These are phyloP conservation scores for Psittacara wagleri DNA, from an alignment of 2,113 vertebrate species.

Conservation along the genomic window DNA sequence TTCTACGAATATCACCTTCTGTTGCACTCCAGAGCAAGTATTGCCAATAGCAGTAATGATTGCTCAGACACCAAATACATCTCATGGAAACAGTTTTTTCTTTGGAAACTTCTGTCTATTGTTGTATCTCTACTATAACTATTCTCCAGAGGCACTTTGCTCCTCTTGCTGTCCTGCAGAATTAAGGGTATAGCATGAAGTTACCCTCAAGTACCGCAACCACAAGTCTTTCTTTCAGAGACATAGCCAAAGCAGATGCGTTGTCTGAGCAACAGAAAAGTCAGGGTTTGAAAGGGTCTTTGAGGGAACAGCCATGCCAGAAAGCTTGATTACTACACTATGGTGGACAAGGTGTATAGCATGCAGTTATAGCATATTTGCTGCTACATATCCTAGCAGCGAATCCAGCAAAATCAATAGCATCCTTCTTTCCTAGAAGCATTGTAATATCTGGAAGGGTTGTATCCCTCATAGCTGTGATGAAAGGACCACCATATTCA, in stretches of 20 bases:
- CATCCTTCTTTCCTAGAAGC: background rate
- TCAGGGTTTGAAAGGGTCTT: background rate
- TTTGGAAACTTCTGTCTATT: background rate
- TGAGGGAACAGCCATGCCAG: background rate
- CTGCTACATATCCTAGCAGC: background rate
- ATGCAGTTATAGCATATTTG: background rate
- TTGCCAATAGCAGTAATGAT: background rate
- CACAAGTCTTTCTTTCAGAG: background rate
- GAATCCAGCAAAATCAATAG: background rate
- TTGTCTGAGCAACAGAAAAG: background rate
- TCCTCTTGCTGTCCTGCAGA: background rate
- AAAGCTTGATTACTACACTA: background rate
- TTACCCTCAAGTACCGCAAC: background rate
- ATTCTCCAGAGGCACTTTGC: background rate
- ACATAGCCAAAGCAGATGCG: background rate
- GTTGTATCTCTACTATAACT: background rate
- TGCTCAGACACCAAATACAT: background rate
- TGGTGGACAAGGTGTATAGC: background rate
- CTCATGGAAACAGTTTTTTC: background rate
- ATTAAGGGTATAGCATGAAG: background rate
- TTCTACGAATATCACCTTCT: background rate
- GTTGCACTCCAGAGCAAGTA: background rate
- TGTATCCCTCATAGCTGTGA: background rate
- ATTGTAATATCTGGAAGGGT: background rate
- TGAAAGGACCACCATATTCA: background rate